Evolutionary conservation across 92 coral and sea anemone species (phyloP).

Genomic region (Epizoanthus rinbou): DNA sequence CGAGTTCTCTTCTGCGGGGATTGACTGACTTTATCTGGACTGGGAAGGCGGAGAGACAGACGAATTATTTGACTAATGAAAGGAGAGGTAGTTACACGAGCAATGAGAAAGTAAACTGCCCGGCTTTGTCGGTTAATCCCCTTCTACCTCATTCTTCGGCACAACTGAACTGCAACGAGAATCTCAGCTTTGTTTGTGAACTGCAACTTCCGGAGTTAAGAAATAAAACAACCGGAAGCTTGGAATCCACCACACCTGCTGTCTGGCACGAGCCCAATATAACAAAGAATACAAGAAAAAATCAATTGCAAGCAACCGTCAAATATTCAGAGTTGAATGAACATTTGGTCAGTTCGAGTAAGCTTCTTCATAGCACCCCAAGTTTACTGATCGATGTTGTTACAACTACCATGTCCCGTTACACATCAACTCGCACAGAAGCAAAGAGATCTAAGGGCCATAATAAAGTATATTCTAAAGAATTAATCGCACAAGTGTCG

Average conservation of each 20-base stretch:
- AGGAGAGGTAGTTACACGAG: background rate
- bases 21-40: slow-evolving; percentile 23
- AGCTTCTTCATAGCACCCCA: background rate
- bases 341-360: background rate
- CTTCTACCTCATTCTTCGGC: background rate
- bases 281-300: background rate
- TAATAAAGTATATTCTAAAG: background rate
- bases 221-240: background rate
- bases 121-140: background rate
- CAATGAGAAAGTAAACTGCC: background rate
- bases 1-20: background rate
- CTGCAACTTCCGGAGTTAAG: slow-evolving; percentile 26
- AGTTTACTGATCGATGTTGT: background rate
- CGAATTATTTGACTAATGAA: background rate
- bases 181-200: slow-evolving; percentile 29
- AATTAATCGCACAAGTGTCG: background rate
- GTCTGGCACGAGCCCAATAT: background rate
- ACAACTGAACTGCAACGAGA: slow-evolving; percentile 9
- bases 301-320: too few relatives aligned
- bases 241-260: background rate
- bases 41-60: background rate
- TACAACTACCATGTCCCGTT: background rate
- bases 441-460: background rate
- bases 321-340: background rate
- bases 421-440: background rate